Percentiles rank a stretch among this genome's conserved stretches.
Conservation (phyloP, 2,888 invertebrate species). For the Protophormia terraenovae region DNA sequence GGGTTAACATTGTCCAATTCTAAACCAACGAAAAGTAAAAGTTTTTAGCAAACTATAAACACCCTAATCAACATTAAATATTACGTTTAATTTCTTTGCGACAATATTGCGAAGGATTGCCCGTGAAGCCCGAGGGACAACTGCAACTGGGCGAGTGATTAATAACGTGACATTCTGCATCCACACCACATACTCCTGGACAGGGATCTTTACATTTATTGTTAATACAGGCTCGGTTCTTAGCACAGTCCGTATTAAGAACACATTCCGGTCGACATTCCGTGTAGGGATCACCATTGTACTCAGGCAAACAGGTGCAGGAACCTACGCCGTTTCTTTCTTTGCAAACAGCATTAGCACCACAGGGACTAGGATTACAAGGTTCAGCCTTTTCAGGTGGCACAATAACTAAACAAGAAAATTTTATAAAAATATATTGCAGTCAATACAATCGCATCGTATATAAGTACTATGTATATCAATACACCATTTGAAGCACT, state of each 20-base stretch:
- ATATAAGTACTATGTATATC: no score
- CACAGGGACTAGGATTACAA: conserved; percentile 93
- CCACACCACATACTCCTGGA: conserved; percentile 90
- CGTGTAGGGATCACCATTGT: conserved; percentile 93
- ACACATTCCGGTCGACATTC: conserved; percentile 94
- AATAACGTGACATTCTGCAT: conserved; percentile 89
- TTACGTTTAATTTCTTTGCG: conserved; percentile 83
- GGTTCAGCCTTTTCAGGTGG: conserved; percentile 86
- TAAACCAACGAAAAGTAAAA: conserved; percentile 70
- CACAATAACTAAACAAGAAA: conserved; percentile 73
- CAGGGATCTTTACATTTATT: conserved; percentile 94
- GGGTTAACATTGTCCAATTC: conserved; percentile 81
- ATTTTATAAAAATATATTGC: neutral
- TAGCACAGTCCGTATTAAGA: conserved; percentile 90
- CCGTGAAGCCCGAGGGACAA: conserved; percentile 89
- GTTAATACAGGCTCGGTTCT: conserved; percentile 89
- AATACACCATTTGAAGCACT: neutral
- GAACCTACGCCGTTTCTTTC: conserved; percentile 92
- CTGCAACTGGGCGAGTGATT: conserved; percentile 92
- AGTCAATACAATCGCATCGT: neutral
- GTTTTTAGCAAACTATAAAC: conserved; percentile 14
- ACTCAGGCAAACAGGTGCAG: conserved; percentile 90
- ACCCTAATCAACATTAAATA: conserved; percentile 71
- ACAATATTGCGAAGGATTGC: conserved; percentile 87
- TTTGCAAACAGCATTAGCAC: conserved; percentile 91